Base-by-base conservation (phyloP, 2,888 invertebrate species). In the Pheosia tremula region DNA sequence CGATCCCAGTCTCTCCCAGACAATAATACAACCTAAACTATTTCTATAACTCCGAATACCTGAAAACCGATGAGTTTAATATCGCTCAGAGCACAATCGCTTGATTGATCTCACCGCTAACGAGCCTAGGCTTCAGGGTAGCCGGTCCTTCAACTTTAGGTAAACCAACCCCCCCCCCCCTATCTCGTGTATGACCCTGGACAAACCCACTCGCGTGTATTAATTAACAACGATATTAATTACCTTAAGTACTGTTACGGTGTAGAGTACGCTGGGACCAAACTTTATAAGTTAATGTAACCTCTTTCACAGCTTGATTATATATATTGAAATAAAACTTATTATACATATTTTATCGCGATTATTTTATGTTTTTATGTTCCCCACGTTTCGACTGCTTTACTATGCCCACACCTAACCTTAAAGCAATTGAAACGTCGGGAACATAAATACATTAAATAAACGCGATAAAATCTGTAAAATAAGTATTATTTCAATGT, bases 31-130 rank as follows among this genome's bases (percentile, higher is more conserved):
- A n/a, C 47, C 47, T 47, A 47, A 47, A 47, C 11, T 47, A 11
- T 47, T 11, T 47, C n/a, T 47, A 47, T 47, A 47, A 47, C n/a
- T 4, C 47, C 11, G 47, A 5, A 47, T 11, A 47, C 47, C 47
- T 47, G 47, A 47, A 47, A 47, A 47, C 47, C 45, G 45, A n/a
- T n/a, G 4, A 47, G n/a, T 47, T 47, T 47, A 47, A 47, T 47
- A 47, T 47, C 47, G n/a, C 24, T 24, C 47, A 9, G 47, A 2
- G 47, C 5, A 47, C 47, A 47, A 47, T 47, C 47, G 47, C n/a
- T 47, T 47, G 47, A 47, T 47, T 47, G 47, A 47, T 47, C 47
- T 47, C 47, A 7, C 50, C 50, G 50, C 50, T 50, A 50, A 24
- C 50, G 24, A 50, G 24, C 50, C 2, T 24, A 24, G 24, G 50